Conservation (phyloP, 2,888 invertebrate species). For the Heliconius hortense region DNA sequence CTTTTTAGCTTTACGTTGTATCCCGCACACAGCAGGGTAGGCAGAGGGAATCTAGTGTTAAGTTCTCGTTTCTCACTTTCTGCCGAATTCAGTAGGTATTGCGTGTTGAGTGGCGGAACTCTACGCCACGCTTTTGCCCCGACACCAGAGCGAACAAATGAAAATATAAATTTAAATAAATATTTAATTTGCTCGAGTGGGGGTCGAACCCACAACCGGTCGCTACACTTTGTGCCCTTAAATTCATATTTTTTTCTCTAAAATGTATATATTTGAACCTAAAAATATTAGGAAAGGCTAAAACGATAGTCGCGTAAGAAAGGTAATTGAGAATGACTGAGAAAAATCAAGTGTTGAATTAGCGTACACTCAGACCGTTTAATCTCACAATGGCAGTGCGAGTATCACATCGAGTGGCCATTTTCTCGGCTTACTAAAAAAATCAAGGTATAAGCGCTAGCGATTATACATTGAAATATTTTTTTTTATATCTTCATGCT, state of each 20-base stretch:
- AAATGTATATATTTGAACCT: not conserved
- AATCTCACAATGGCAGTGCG: constrained; percentile 39
- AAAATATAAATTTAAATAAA: too few species aligned
- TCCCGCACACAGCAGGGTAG: too few species aligned
- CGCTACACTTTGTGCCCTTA: too few species aligned
- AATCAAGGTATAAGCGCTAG: constrained; percentile 30
- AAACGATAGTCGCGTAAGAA: not conserved
- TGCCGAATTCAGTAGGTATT: too few species aligned
- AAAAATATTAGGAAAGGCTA: not conserved
- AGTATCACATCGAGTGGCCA: constrained; percentile 42
- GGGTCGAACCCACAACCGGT: too few species aligned
- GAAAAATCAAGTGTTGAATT: constrained; percentile 45
- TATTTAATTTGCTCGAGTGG: too few species aligned
- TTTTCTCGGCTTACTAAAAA: constrained; percentile 29
- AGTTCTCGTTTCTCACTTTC: too few species aligned
- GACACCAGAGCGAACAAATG: too few species aligned
- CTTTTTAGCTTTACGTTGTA: too few species aligned
- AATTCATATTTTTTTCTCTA: not conserved
- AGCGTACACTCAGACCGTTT: constrained; percentile 56
- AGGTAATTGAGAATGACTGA: constrained; percentile 10
- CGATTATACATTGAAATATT: constrained; percentile 10
- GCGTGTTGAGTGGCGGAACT: too few species aligned
- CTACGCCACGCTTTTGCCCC: too few species aligned
- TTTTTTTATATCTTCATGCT: not conserved
- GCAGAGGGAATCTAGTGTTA: too few species aligned